Conservation (phyloP, 2,888 invertebrate species). For the Iselma pallidipennis region DNA sequence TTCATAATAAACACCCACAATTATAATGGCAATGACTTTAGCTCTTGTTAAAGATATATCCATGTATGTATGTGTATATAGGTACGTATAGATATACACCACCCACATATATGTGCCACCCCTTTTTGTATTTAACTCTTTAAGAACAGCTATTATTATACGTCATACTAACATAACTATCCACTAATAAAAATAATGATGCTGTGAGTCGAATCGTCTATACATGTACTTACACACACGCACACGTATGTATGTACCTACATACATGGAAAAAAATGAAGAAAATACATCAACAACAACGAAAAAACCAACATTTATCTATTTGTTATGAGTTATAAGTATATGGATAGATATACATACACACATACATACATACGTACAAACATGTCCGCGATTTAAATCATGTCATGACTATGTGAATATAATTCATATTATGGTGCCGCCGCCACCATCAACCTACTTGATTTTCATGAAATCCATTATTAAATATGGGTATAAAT, state of each 20-base stretch:
- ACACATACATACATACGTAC: not conserved
- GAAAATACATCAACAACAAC: not conserved
- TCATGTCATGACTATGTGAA: conserved; percentile 17
- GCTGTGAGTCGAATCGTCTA: not conserved
- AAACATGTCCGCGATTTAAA: conserved; percentile 13
- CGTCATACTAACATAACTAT: not conserved
- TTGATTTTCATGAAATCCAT: too few species aligned
- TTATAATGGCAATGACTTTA: too few species aligned
- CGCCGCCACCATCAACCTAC: conserved; percentile 12
- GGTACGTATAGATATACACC: not conserved
- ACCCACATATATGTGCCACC: not conserved
- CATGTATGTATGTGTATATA: not conserved
- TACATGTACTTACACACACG: not conserved
- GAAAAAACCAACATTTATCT: not conserved
- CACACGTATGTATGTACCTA: not conserved
- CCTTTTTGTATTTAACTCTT: not conserved
- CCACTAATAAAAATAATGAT: not conserved
- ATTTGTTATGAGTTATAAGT: not conserved
- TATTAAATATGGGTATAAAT: too few species aligned
- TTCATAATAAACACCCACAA: too few species aligned
- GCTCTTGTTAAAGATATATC: not conserved
- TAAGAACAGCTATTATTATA: not conserved
- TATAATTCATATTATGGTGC: conserved; percentile 17
- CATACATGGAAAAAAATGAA: not conserved
- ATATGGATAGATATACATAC: not conserved